These are phyloP conservation scores for Myopa tessellatipennis DNA, from an alignment of 2,888 invertebrate genomes.

Conservation along the genomic window DNA sequence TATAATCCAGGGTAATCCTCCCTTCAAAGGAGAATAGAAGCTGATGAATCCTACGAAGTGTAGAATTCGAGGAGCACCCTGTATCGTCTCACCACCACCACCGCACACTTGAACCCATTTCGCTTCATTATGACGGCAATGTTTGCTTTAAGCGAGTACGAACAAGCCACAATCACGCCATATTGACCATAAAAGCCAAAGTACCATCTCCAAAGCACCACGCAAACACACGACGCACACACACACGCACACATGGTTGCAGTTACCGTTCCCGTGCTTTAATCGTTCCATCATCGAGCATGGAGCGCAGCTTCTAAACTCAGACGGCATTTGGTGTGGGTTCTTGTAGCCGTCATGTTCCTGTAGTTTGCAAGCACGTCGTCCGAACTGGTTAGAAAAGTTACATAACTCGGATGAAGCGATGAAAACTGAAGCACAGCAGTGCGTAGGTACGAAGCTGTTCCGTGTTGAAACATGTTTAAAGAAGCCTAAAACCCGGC, in stretches of 20 bases:
- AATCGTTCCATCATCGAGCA: conserved; percentile 25
- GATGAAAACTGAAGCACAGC: no score
- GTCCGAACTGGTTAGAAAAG: neutral
- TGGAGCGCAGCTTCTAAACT: neutral
- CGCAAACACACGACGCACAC: neutral
- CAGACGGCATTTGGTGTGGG: neutral
- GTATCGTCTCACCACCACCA: neutral
- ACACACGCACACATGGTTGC: neutral
- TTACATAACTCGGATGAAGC: no score
- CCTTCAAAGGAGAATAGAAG: neutral
- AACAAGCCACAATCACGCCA: conserved; percentile 33
- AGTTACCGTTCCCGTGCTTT: neutral
- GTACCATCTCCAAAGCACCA: conserved; percentile 14
- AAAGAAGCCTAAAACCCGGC: no score
- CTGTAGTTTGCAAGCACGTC: neutral
- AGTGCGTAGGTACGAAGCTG: no score
- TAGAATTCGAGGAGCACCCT: conserved; percentile 2
- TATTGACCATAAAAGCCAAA: conserved; percentile 36
- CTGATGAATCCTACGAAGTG: neutral
- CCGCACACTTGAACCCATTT: neutral
- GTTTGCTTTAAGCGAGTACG: conserved; percentile 20
- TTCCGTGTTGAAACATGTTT: no score
- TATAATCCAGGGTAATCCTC: no score
- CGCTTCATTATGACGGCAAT: conserved; percentile 22
- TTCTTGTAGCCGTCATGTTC: neutral